Conservation (phyloP, 2,797 vertebrate species). For the Catharus ustulatus region DNA sequence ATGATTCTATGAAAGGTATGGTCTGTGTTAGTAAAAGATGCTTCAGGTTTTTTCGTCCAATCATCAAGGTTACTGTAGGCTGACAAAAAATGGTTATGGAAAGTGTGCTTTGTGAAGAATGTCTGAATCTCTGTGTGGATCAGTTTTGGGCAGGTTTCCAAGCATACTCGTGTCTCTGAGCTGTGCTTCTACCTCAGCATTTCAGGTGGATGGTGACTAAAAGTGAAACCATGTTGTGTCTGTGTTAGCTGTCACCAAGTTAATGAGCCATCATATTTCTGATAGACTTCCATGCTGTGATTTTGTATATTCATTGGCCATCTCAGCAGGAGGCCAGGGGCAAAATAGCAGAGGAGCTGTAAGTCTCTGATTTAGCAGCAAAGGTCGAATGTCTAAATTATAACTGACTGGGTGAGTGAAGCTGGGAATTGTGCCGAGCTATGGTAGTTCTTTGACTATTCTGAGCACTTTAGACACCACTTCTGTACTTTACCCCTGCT, state of each 20-base stretch:
- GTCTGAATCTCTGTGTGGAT: accelerated
- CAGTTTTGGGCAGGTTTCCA: background rate
- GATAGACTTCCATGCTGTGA: background rate
- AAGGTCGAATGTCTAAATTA: background rate
- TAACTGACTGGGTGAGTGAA: background rate
- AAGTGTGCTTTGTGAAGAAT: background rate
- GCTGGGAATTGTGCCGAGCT: background rate
- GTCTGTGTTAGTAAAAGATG: background rate
- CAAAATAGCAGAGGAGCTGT: background rate
- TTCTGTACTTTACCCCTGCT: background rate
- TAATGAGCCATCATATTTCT: background rate
- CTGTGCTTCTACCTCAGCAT: background rate
- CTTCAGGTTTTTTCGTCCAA: background rate
- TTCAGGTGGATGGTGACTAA: background rate
- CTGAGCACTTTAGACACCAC: background rate
- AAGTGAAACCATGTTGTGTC: background rate
- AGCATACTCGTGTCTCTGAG: background rate
- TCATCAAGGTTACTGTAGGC: background rate
- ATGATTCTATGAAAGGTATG: background rate
- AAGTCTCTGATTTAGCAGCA: background rate
- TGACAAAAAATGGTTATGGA: background rate
- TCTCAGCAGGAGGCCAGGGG: background rate
- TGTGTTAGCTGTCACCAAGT: background rate
- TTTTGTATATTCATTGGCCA: background rate
- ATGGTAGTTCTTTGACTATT: background rate